Evolutionary conservation across 1,140 invertebrate species (phyloP), one percentile per base, ranked within the genome.

Genomic region (Macrosteles quadrilineatus): DNA sequence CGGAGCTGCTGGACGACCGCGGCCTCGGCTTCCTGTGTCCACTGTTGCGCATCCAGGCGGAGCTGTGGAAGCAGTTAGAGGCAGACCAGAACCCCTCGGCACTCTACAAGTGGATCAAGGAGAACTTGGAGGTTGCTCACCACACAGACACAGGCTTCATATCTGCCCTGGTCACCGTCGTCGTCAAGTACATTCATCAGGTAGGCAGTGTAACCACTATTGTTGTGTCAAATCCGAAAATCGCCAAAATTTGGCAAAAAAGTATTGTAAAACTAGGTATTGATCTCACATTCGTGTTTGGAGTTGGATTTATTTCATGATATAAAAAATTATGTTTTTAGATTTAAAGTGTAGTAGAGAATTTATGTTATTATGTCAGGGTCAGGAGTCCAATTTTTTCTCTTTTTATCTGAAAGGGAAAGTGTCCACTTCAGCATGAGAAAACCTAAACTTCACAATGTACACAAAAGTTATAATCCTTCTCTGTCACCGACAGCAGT

Each of bases 21-120:
- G 90, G 92, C 74, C 85, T 98, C 36, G 91, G 90, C 53, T 97
- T 96, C 84, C 85, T 98, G 29, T 95, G 94, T 81, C 96, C 96
- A 29, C 82, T 98, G 76, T 82, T 98, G 50, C 89, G 92, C 74
- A 93, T 98, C 68, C 94, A 97, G 81, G 89, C 92, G 1, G 94
- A 96, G 80, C 87, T 98, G 78, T 88, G 89, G 84, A 89, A 91
- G 76, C 94, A 97, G 80, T 84, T 98, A 45, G 87, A 90, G 75
- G 84, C 85, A 45, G 94, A 97, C 82, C 88, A 93, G 0, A 90
- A 90, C 79, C 93, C 95, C 40, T 85, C 86, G 53, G 87, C 87
- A 72, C 90, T 97, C 76, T 96, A 93, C 80, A 94, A 94, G 80
- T 97, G 94, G 93, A 93, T 96, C 76, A 95, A 94, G 79, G 90